Conservation (phyloP, 2,113 vertebrate species). For the Microtus oregoni region DNA sequence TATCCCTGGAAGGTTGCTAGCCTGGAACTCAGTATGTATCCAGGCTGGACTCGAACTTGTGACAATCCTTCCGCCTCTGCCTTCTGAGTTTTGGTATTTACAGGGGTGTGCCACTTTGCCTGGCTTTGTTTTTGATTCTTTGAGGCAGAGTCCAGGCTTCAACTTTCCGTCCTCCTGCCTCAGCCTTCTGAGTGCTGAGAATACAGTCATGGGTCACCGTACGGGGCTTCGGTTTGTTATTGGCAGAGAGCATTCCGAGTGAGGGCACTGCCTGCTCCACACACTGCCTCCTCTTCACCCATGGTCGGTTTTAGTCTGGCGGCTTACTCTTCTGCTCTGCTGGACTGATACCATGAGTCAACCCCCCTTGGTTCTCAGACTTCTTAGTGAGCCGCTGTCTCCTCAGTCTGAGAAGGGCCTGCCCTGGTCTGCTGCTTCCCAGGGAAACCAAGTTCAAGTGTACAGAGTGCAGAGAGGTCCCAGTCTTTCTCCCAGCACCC, state of each 20-base stretch:
- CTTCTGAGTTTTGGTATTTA: not conserved
- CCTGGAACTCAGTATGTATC: not conserved
- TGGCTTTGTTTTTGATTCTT: not conserved
- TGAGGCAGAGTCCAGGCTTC: not conserved
- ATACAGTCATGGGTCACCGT: not conserved
- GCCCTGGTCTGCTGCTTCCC: conserved; percentile 29
- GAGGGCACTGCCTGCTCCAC: not conserved
- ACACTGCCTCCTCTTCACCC: conserved; percentile 6
- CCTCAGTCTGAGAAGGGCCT: conserved; percentile 30
- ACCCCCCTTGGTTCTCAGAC: conserved; percentile 48
- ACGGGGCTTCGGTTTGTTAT: conserved; percentile 4
- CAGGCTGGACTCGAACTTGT: not conserved
- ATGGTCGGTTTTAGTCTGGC: not conserved
- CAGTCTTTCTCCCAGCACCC: not conserved
- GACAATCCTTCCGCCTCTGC: not conserved
- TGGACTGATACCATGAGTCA: conserved; percentile 62
- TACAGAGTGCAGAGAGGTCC: conserved; percentile 14
- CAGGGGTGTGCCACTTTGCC: not conserved
- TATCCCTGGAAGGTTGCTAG: not conserved
- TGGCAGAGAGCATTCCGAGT: not conserved
- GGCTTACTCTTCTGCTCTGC: conserved; percentile 46
- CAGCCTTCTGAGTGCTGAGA: not conserved
- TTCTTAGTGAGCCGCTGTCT: conserved; percentile 67
- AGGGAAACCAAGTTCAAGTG: conserved; percentile 28
- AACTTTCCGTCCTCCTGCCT: not conserved